Base-by-base conservation (phyloP, 2,113 vertebrate species). In the Clarias macrocephalus region DNA sequence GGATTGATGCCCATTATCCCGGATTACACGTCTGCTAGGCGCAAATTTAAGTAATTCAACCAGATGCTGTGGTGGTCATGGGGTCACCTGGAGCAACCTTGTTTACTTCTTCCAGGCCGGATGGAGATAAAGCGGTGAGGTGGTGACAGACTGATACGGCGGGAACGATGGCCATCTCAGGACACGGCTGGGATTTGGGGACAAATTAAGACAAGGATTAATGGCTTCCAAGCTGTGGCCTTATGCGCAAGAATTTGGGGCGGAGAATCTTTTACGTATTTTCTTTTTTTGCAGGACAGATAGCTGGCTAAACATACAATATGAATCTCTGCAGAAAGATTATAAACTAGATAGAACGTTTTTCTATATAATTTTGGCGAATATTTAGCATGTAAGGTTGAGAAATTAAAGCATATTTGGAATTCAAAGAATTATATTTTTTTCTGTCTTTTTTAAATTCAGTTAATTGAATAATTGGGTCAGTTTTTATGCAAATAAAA, bases 1-100 rank as follows among this genome's bases (percentile, higher is more conserved):
- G 95, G 94, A 95, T 95, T 95, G 94, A 90, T 94, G 93, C 92
- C 93, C 94, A 95, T 96, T 95, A 95, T 95, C 93, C 93, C 84
- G 88, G 95, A 95, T 96, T 95, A 95, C 95, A 95, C 90, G 93
- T 93, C 93, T 93, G 92, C 91, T 92, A 93, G 93, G 94, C 86
- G 93, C 93, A 92, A 94, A 92, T 93, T 94, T 94, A 94, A 96
- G 94, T 94, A 94, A 95, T 95, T 95, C 92, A 93, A 94, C 88
- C 95, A 95, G 95, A 95, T 95, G 95, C 94, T 93, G 93, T 90
- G 88, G 89, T 91, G 91, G 92, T 93, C 86, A 89, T 84, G 79
- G 86, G 92, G 94, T 95, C 93, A 96, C 95, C 94, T 94, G 91
- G 88, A 16, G 83, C 42, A 12, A 37, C 80, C 15, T 12, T 70